A percentile compares a stretch with the other conserved stretches of the same genome.
phyloP scores from a whole-genome alignment of 2,113 vertebrate species.

The Ancistrus triradiatus region DNA sequence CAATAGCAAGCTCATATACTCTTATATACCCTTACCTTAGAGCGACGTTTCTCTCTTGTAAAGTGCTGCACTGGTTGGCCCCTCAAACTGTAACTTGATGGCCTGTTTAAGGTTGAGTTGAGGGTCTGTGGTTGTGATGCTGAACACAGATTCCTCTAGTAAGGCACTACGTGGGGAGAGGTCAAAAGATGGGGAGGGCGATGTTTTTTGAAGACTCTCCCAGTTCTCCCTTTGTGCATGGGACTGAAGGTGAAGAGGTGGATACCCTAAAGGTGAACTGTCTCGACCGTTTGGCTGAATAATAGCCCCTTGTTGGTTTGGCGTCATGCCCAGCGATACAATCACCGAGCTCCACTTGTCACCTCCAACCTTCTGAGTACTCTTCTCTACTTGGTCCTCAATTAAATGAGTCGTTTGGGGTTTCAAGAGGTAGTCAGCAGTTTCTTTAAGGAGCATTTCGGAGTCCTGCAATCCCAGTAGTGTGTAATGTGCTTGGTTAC shows the following conservation, averaged over 20 bases:
- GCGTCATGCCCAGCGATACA: slow-evolving; percentile 66
- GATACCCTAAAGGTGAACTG: slow-evolving; percentile 59
- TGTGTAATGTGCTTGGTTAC: slow-evolving; percentile 48
- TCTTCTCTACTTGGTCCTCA: slow-evolving; percentile 47
- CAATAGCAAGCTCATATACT: neutral
- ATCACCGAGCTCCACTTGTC: slow-evolving; percentile 65
- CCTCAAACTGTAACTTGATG: slow-evolving; percentile 79
- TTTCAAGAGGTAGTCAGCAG: slow-evolving; percentile 53
- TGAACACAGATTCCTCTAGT: slow-evolving; percentile 48
- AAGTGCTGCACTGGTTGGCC: slow-evolving; percentile 70
- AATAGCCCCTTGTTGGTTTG: slow-evolving; percentile 56
- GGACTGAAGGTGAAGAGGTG: slow-evolving; percentile 55
- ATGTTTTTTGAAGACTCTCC: slow-evolving; percentile 53
- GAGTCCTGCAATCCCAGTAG: slow-evolving; percentile 52
- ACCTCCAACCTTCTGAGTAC: slow-evolving; percentile 25
- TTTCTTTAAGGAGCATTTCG: slow-evolving; percentile 51
- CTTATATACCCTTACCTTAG: slow-evolving; percentile 51
- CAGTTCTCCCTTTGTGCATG: slow-evolving; percentile 51
- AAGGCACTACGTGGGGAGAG: slow-evolving; percentile 53
- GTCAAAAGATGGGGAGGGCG: slow-evolving; percentile 51
- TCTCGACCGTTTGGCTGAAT: slow-evolving; percentile 55
- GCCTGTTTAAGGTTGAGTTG: slow-evolving; percentile 76
- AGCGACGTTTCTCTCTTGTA: slow-evolving; percentile 76
- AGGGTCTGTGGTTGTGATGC: slow-evolving; percentile 66
- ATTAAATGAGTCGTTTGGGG: slow-evolving; percentile 51